These are phyloP conservation scores for Mystacides longicornis DNA, from an alignment of 2,888 invertebrate genomes.

Conservation along the genomic window DNA sequence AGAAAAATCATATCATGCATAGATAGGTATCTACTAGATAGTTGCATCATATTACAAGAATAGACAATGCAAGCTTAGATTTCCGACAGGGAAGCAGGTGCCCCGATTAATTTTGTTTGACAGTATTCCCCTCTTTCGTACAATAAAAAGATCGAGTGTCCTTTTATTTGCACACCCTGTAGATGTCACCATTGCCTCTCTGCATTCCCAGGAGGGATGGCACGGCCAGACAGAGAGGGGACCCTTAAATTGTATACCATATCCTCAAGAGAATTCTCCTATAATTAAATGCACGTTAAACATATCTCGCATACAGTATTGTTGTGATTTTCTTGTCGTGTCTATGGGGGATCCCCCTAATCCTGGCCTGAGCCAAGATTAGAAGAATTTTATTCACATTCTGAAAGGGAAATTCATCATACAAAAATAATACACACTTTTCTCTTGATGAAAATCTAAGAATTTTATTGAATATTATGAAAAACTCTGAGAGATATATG, in stretches of 20 bases:
- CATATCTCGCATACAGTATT: not conserved
- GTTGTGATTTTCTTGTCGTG: not conserved
- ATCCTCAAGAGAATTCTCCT: not conserved
- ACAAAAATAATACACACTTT: no score
- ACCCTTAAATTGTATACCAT: not conserved
- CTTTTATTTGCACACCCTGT: not conserved
- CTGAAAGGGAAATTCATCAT: no score
- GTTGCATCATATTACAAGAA: no score
- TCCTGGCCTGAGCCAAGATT: no score
- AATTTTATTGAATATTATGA: no score
- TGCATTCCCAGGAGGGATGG: not conserved
- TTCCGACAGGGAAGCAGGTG: not conserved
- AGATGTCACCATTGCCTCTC: not conserved
- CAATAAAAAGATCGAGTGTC: not conserved
- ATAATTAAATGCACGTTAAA: conserved; percentile 1
- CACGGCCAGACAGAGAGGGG: not conserved
- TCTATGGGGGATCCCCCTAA: no score
- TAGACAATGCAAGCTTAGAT: no score
- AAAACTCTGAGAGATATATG: no score
- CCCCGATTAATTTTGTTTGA: not conserved
- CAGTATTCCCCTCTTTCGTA: not conserved
- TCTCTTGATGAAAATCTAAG: no score
- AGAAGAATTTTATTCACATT: no score
- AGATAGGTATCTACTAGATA: no score
- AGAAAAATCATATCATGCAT: no score